phyloP scores from a whole-genome alignment of 2,888 invertebrate species.

The Nasonia oneida region DNA sequence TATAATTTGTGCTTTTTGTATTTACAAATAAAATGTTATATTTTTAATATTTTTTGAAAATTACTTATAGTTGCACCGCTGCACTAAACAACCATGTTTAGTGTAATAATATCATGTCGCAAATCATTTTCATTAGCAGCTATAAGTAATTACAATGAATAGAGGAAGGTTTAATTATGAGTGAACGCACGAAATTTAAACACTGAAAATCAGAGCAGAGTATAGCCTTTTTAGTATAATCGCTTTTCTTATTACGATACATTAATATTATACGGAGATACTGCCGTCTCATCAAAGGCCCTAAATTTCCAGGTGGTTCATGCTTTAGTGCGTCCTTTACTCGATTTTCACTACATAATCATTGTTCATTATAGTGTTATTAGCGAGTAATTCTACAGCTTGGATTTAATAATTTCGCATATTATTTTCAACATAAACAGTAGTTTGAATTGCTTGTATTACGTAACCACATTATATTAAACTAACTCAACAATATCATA shows the following conservation, averaged over 20 bases:
- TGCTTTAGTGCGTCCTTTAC: background rate
- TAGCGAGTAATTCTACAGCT: background rate
- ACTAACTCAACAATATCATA: background rate
- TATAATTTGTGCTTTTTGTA: background rate
- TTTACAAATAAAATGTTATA: background rate
- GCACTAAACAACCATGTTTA: background rate
- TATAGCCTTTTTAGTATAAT: background rate
- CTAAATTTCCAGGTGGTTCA: background rate
- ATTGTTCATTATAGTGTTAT: background rate
- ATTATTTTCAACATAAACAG: no score
- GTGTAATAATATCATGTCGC: background rate
- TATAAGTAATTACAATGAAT: no score
- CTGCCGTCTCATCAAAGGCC: background rate
- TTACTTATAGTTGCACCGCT: background rate
- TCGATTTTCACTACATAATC: background rate
- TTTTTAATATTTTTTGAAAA: background rate
- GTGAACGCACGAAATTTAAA: background rate
- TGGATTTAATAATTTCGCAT: background rate
- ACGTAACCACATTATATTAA: background rate
- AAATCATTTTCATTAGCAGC: no score
- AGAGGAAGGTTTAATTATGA: background rate
- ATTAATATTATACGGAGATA: background rate
- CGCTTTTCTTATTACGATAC: slow-evolving; percentile 1
- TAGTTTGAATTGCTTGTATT: background rate
- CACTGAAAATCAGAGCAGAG: background rate